Base-by-base conservation (phyloP, 2,797 vertebrate species). In the Acanthurus tractus region DNA sequence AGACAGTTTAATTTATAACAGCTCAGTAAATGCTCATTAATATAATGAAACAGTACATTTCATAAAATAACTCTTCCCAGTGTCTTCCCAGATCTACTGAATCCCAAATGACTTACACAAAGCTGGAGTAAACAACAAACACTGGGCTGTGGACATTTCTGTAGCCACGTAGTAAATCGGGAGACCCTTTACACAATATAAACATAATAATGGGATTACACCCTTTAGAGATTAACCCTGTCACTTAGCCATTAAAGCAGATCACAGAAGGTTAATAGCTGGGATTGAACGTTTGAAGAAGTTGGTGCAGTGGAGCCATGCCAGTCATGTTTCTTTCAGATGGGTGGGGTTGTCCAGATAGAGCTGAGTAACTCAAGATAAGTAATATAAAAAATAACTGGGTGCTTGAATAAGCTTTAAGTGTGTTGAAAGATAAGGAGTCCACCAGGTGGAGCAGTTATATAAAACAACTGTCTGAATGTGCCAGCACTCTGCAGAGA, bases 151-250 rank as follows among this genome's bases (percentile, higher is more conserved):
- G 50, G 48, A 68, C 17, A 11, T 58, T 76, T 85, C 45, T 67
- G 10, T 17, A 6, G 53, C 15, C 29, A 20, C 8, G 1, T 36
- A 52, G 65, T 65, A 81, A 52, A 63, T 75, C 22, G 54, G 54
- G n/a, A 70, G 52, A 34, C 34, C 42, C 23, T 68, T 71, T 42
- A 68, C 78, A 22, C 63, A 67, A 53, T 54, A 69, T 48, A 72
- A 79, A 86, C 74, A 76, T 23, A 72, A 69, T 87, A 82, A 91
- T 68, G 57, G 83, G 88, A 90, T 93, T 86, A 87, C n/a, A 82
- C 45, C 20, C 9, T 55, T n/a, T 61, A 52, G 54, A 81, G 85
- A 90, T 90, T 90, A 88, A 85, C 81, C 66, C 58, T 49, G 69
- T 75, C 76, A 76, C 70, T 75, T 78, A 82, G 68, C 54, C 69